These are phyloP conservation scores for Bhutanitis thaidina DNA, from an alignment of 2,888 invertebrate genomes.

Conservation along the genomic window DNA sequence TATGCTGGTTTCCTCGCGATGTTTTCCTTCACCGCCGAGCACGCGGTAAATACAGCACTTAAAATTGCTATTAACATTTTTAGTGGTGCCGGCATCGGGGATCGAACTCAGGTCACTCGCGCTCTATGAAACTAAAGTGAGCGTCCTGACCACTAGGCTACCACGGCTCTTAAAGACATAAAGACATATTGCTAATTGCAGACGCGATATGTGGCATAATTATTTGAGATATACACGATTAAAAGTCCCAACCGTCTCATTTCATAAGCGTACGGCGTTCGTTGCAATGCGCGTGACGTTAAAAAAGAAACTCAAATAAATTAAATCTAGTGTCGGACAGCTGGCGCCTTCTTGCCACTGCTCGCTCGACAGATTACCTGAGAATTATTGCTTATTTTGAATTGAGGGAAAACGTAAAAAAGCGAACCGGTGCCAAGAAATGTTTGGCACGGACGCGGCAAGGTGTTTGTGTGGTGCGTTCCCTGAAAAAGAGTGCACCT, in stretches of 20 bases:
- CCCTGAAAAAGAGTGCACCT: constrained; percentile 32
- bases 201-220: background rate
- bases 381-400: constrained; percentile 39
- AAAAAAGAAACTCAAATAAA: constrained; percentile 30
- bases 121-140: too few relatives aligned
- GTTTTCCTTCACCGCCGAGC: too few relatives aligned
- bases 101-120: too few relatives aligned
- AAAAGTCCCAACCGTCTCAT: background rate
- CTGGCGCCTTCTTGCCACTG: constrained; percentile 34
- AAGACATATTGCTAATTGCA: too few relatives aligned
- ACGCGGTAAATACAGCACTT: too few relatives aligned
- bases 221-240: background rate
- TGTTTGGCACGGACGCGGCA: constrained; percentile 35
- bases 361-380: constrained; percentile 52
- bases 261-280: constrained; percentile 23
- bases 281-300: constrained; percentile 37
- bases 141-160: too few relatives aligned
- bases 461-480: constrained; percentile 40
- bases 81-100: too few relatives aligned
- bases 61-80: too few relatives aligned
- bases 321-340: constrained; percentile 32
- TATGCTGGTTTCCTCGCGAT: too few relatives aligned
- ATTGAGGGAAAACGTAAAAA: constrained; percentile 33
- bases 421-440: constrained; percentile 39
- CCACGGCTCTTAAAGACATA: too few relatives aligned